Evolutionary conservation across 2,113 vertebrate species (phyloP), one percentile per base, ranked within the genome.

Genomic region (Pheucticus melanocephalus): DNA sequence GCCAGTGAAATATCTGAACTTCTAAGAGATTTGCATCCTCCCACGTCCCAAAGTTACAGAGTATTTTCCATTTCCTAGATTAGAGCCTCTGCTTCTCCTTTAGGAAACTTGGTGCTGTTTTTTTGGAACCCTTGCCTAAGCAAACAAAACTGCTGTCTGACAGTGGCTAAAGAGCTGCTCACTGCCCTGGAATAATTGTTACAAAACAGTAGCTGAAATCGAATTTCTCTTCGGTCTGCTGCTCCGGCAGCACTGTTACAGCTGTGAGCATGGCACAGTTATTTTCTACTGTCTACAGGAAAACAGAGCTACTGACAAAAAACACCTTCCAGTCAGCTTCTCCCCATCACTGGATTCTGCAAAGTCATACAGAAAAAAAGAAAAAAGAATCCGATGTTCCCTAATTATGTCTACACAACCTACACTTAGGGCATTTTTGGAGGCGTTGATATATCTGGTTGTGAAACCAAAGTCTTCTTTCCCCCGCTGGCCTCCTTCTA

Each of bases 231-330:
- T 53, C 35, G 11, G 70, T 3, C 40, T 27, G 14, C 15, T 30
- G 39, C 7, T 28, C 23, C 2, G 4, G 8, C 60, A 70, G 54
- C 61, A 28, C 15, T 17, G 18, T 3, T 7, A 21, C 47, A 53
- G 80, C 80, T n/a, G 8, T 0, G 0, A 4, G 24, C 13, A 33
- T 0, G 9, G 20, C 23, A 65, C 3, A 1, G 12, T 15, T 35
- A 14, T 47, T 64, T 64, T 5, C 44, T 13, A 8, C 37, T 42
- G 47, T 1, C 4, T 16, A 31, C 21, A 35, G 6, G 25, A 59
- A 59, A 87, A 40, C n/a, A 56, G 6, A 73, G 31, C 40, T 83
- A 11, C 23, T 28, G 35, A 24, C 39, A 30, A 82, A 9, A 69
- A 66, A 50, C 9, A 25, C 21, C 40, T 66, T 65, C 65, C 35